Percentiles rank a stretch among this genome's conserved stretches.
Evolutionary conservation across 2,888 invertebrate genomes (phyloP).

Genomic region (Pandemis cinnamomeana): DNA sequence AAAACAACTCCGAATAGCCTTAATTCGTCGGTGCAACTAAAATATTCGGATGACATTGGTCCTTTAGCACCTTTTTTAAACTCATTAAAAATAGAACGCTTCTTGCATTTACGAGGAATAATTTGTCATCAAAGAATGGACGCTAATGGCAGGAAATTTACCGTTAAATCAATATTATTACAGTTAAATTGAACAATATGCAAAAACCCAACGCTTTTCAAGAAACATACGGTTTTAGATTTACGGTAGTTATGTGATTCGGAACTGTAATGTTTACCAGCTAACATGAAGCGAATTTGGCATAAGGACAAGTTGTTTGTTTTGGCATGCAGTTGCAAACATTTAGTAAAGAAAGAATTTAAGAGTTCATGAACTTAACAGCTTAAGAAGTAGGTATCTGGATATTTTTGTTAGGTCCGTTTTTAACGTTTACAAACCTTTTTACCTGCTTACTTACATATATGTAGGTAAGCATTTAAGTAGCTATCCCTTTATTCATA

Average conservation of each 20-base stretch:
- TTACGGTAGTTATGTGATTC: not conserved
- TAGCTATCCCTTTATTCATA: too few relatives aligned
- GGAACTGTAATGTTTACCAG: not conserved
- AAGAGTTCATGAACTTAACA: not conserved
- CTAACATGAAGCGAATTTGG: not conserved
- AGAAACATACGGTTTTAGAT: not conserved
- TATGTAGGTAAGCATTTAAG: too few relatives aligned
- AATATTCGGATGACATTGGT: too few relatives aligned
- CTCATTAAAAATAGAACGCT: not conserved
- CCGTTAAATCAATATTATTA: slow-evolving; percentile 7
- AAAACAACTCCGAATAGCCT: too few relatives aligned
- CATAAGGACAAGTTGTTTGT: not conserved
- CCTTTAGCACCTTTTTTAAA: not conserved
- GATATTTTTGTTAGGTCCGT: not conserved
- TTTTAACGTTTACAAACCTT: too few relatives aligned
- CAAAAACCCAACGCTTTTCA: not conserved
- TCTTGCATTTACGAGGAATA: not conserved
- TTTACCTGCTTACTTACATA: too few relatives aligned
- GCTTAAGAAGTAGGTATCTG: not conserved
- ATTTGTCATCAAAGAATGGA: not conserved
- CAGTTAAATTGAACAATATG: not conserved
- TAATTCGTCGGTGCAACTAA: too few relatives aligned
- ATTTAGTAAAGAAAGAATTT: not conserved
- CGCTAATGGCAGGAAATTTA: not conserved
- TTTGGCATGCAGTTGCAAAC: not conserved